A percentile compares a stretch with the other conserved stretches of the same genome.
These are phyloP conservation scores for Philhelius pedissequus DNA, from an alignment of 2,888 invertebrate species.

Conservation along the genomic window DNA sequence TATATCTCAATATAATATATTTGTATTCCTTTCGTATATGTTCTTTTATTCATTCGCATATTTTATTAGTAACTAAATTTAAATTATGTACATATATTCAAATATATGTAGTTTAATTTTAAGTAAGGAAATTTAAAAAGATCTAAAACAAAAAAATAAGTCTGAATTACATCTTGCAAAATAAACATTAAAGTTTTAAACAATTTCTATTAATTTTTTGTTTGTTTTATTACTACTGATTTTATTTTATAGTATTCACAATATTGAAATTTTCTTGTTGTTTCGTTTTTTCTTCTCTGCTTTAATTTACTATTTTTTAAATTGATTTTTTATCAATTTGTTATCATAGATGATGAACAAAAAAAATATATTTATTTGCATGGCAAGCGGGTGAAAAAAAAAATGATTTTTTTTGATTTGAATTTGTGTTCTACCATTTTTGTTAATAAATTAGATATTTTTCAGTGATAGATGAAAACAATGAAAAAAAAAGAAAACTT, in stretches of 20 bases:
- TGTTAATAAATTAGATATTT: constrained; percentile 34
- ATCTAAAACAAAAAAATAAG: constrained; percentile 16
- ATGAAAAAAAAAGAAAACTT: neutral
- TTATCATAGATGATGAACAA: constrained; percentile 5
- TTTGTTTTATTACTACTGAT: constrained; percentile 17
- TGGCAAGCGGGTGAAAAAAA: constrained; percentile 14
- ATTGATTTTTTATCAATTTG: neutral
- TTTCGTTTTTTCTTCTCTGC: constrained; percentile 1
- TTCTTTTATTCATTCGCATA: constrained; percentile 61
- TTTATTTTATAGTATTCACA: constrained; percentile 17
- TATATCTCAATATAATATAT: constrained; percentile 55
- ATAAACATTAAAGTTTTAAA: neutral
- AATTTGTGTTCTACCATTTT: constrained; percentile 1
- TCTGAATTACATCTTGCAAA: constrained; percentile 20
- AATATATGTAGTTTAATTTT: constrained; percentile 57
- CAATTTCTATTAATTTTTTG: neutral
- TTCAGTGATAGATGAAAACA: neutral
- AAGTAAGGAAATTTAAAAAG: constrained; percentile 33
- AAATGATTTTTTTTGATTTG: no score
- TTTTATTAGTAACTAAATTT: constrained; percentile 66
- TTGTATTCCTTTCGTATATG: constrained; percentile 55
- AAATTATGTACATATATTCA: constrained; percentile 55
- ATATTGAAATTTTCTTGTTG: constrained; percentile 2
- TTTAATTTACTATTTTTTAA: constrained; percentile 15
- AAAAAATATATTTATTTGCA: neutral